Base-by-base conservation (phyloP, 2,113 vertebrate genomes). In the Coreoperca whiteheadi region DNA sequence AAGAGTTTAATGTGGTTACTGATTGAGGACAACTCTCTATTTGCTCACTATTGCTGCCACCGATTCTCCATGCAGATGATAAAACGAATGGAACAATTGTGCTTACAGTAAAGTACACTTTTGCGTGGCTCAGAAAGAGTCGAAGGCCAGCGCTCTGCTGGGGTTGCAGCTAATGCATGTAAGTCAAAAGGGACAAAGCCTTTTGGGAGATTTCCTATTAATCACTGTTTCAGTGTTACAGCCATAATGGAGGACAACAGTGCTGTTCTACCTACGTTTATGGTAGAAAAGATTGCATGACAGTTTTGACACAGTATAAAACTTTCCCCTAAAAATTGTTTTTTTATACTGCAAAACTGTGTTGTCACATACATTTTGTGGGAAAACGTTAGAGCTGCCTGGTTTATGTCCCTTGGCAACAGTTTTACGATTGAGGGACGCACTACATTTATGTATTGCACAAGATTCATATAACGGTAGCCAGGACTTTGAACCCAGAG, bases 1-100 rank as follows among this genome's bases (percentile, higher is more conserved):
- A 66, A 48, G 39, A 39, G 53, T 73, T 70, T 83, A 90, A 78
- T 77, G 75, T 63, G 73, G 84, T 84, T 85, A 70, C 48, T 11
- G 81, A 74, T 10, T 14, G 41, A 77, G 53, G 60, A 75, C 82
- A 50, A n/a, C 66, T 82, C 85, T 50, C 53, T 10, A 4, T 37
- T 15, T 68, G 63, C 61, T 65, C 59, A 21, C 16, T n/a, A 18
- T 18, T 71, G 6, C 61, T 67, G 75, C 43, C 41, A 21, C 51
- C 48, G 28, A 32, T 28, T 67, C 46, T 34, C 12, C 18, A 37
- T n/a, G 18, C 21, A 53, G 54, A 28, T 18, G 30, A 72, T 63
- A 14, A 32, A 34, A 11, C 23, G n/a, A 54, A 28, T 2, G 25
- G 28, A 8, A 23, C 9, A 39, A 57, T 7, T 23, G 37, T 39